Evolutionary conservation across 1,140 invertebrate species (phyloP).

Genomic region (Drepana arcuata): DNA sequence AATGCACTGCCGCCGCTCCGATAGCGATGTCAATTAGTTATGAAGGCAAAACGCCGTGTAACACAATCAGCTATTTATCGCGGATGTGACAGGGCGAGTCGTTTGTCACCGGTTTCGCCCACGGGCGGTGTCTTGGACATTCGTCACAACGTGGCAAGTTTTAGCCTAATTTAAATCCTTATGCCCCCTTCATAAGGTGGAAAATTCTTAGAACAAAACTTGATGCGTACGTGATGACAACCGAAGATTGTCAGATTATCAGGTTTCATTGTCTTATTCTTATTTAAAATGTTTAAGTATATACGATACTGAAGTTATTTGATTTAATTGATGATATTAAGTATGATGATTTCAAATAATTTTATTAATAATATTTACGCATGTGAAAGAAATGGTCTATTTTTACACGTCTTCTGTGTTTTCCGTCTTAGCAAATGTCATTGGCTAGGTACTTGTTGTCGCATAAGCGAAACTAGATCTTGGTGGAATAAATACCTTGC

Average conservation of each 20-base stretch:
- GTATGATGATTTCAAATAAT: too few relatives aligned
- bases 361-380: too few relatives aligned
- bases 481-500: too few relatives aligned
- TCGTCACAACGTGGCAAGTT: slow-evolving; percentile 50
- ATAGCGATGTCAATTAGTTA: slow-evolving; percentile 63
- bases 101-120: slow-evolving; percentile 64
- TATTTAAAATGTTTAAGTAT: too few relatives aligned
- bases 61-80: slow-evolving; percentile 70
- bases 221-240: slow-evolving; percentile 58
- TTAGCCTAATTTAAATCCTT: slow-evolving; percentile 45
- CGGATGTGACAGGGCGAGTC: slow-evolving; percentile 55
- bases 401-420: too few relatives aligned
- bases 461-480: too few relatives aligned
- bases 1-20: slow-evolving; percentile 34
- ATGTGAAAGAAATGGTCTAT: too few relatives aligned
- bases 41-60: slow-evolving; percentile 63
- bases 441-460: too few relatives aligned
- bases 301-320: too few relatives aligned
- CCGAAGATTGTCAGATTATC: slow-evolving; percentile 52
- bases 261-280: slow-evolving; percentile 60
- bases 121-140: slow-evolving; percentile 49
- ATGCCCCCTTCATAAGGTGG: slow-evolving; percentile 20
- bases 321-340: too few relatives aligned
- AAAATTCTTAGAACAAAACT: slow-evolving; percentile 19
- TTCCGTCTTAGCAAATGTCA: too few relatives aligned